Conservation (phyloP, 2,113 vertebrate genomes). For the Myotis lucifugus region DNA sequence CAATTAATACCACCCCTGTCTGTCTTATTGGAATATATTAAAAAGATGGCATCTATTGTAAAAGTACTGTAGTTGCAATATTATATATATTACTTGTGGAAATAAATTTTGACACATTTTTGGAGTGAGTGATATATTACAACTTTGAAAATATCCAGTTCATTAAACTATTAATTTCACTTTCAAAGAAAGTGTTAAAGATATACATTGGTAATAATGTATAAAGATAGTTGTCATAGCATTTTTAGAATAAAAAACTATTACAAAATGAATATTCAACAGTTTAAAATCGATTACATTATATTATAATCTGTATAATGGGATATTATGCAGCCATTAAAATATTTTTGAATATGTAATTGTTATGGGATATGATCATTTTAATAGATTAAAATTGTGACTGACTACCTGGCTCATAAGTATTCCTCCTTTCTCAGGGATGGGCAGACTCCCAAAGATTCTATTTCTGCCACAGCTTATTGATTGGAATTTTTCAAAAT, state of each 20-base stretch:
- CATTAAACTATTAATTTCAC: background rate
- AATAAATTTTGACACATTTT: constrained; percentile 2
- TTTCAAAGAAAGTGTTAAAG: background rate
- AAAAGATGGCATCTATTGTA: background rate
- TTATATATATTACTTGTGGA: background rate
- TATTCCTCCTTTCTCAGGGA: background rate
- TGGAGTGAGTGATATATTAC: background rate
- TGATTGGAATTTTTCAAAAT: background rate
- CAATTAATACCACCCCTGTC: background rate
- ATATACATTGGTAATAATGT: background rate
- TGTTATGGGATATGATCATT: background rate
- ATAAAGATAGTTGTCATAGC: background rate
- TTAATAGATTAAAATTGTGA: background rate
- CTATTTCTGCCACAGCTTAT: background rate
- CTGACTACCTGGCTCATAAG: background rate
- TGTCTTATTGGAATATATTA: background rate
- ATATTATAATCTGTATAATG: background rate
- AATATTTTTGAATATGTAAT: background rate
- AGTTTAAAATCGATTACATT: background rate
- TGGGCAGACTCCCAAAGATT: background rate
- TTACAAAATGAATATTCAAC: background rate
- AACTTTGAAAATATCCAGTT: background rate
- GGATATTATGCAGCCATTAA: background rate
- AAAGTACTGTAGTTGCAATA: background rate
- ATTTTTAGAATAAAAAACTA: constrained; percentile 32